Evolutionary conservation across 1,140 invertebrate species (phyloP).

Genomic region (Halyomorpha halys): DNA sequence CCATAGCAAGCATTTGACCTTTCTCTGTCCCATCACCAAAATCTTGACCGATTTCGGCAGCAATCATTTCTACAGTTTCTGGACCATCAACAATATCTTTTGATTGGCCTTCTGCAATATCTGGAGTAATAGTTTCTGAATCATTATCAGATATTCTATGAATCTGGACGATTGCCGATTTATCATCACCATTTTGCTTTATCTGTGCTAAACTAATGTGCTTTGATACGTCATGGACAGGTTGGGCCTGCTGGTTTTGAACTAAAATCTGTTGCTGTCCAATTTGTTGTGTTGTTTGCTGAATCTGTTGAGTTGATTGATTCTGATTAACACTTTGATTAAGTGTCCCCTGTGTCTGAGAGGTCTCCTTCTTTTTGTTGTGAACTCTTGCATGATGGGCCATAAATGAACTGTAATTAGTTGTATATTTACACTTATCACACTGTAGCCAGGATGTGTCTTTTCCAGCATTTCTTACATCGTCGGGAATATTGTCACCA

Average conservation of each 20-base stretch:
- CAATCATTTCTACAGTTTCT: slow-evolving; percentile 31
- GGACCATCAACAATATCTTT: neutral
- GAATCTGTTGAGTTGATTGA: neutral
- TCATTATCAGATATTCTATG: neutral
- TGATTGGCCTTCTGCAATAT: neutral
- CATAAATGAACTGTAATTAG: slow-evolving; percentile 35
- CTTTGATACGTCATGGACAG: neutral
- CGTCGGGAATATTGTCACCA: slow-evolving; percentile 17
- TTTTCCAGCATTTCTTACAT: slow-evolving; percentile 30
- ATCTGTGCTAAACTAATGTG: neutral
- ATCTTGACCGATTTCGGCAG: slow-evolving; percentile 23
- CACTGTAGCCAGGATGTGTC: slow-evolving; percentile 36
- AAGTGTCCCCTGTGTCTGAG: neutral
- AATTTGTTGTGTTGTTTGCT: neutral
- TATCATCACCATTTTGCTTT: slow-evolving; percentile 22
- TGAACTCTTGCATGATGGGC: slow-evolving; percentile 31
- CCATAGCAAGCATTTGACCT: slow-evolving; percentile 22
- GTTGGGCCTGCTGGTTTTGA: neutral
- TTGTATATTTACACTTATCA: slow-evolving; percentile 38
- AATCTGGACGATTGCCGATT: neutral
- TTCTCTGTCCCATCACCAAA: slow-evolving; percentile 2
- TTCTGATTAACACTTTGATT: neutral
- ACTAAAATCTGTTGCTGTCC: neutral
- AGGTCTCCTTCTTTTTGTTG: slow-evolving; percentile 9
- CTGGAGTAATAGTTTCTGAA: slow-evolving; percentile 16